Evolutionary conservation across 2,888 invertebrate genomes (phyloP), one percentile per base, ranked within the genome.

Genomic region (Acleris literana): DNA sequence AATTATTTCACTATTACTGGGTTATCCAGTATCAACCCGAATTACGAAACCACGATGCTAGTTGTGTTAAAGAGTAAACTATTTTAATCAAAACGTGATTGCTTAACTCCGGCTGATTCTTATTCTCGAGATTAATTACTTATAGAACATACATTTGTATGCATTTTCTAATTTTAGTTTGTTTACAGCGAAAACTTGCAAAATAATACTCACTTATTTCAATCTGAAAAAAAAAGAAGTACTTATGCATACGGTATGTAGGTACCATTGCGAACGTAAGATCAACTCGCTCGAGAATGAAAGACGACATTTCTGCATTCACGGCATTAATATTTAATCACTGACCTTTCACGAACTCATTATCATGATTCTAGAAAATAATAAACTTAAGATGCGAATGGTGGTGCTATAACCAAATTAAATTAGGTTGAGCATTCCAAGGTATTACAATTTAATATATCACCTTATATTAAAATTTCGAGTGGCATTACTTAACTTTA

Each of bases 311-410:
- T 51, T 44, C 9, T 43, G 43, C 44, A 20, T 43, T 51, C 43
- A 17, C 43, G 22, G 49, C 43, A 17, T n/a, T 22, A 49, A 55
- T 63, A 22, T 49, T 48, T 17, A 29, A 25, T 53, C 44, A 53
- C 9, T 3, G 2, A 46, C 46, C 46, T 17, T 46, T 6, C n/a
- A 6, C 17, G 46, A 46, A 17, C 46, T 7, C 17, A 46, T 39
- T 39, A 11, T 46, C 46, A 46, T 46, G n/a, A 17, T 46, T 46
- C n/a, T 44, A 16, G 5, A 44, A 16, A 2, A n/a, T n/a, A n/a
- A 7, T 5, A 2, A 6, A n/a, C 17, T 46, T 16, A 44, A 44
- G 5, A 44, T n/a, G 46, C 46, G 13, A 17, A 17, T 16, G n/a
- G 44, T 5, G 44, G 17, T 17, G 6, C 17, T 46, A 5, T n/a